Evolutionary conservation across 2,113 vertebrate species (phyloP), one percentile per base, ranked within the genome.

Genomic region (Lutjanus erythropterus): DNA sequence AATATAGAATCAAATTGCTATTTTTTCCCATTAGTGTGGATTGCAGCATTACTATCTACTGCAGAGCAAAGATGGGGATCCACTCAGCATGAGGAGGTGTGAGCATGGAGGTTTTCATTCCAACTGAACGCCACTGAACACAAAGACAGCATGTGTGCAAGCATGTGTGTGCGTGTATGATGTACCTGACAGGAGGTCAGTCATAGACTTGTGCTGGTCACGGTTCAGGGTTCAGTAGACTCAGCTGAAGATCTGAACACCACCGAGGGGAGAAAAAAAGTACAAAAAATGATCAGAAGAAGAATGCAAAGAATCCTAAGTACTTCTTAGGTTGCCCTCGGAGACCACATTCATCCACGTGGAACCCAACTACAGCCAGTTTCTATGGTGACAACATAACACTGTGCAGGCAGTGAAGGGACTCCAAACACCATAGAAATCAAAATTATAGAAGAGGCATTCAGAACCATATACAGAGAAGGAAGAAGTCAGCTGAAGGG

Each of bases 171-270:
- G 46, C 16, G 65, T 52, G 58, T 23, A 1, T 47, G 29, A 46
- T 52, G 66, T 90, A 94, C 93, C 91, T 93, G 88, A 83, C 74
- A 87, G 69, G 71, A 72, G 62, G 84, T 91, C 90, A 86, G 90
- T 87, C 81, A 80, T 50, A 68, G 76, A 84, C 78, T 33, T 62
- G 62, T 9, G 59, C 83, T 83, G 77, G 85, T 86, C 85, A 86
- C 86, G 33, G 76, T 84, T 86, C 72, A 82, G 83, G 81, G 78
- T 78, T 87, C 71, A 85, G 68, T 58, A 27, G 68, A 76, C 83
- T 87, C 75, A 90, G 88, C 75, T 78, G 86, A 78, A 89, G 66
- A 93, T 91, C 92, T 94, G 85, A 80, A 83, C 52, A 77, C 37
- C 59, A 85, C 1, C 4, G n/a, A 37, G 52, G 25, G 27, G n/a